Percentiles rank a stretch among this genome's conserved stretches.
These are phyloP conservation scores for Microcaecilia unicolor DNA, from an alignment of 2,797 vertebrate species.

Conservation along the genomic window DNA sequence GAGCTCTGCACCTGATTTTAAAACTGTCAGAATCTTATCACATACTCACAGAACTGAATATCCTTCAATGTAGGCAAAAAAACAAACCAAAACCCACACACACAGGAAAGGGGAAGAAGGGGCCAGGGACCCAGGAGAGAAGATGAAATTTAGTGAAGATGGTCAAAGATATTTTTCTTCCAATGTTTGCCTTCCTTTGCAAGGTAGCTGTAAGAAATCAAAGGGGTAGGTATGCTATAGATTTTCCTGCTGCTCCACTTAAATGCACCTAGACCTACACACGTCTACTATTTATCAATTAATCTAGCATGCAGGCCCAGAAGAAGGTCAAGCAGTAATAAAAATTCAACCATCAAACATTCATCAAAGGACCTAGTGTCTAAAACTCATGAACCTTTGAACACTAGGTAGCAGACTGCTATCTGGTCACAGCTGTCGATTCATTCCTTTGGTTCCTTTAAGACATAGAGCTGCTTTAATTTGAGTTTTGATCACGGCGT, in stretches of 20 bases:
- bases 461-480: no score
- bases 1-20: no score
- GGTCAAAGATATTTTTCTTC: no score
- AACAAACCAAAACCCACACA: no score
- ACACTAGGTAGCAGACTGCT: conserved; percentile 56
- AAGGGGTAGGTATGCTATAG: conserved; percentile 40
- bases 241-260: conserved; percentile 60
- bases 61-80: no score
- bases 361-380: conserved; percentile 64
- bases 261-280: conserved; percentile 47
- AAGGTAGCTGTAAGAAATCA: conserved; percentile 45
- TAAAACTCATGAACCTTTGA: conserved; percentile 64
- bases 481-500: no score
- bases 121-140: no score
- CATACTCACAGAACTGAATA: no score
- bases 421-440: conserved; percentile 46
- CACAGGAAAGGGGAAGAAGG: no score
- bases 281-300: conserved; percentile 69
- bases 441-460: conserved; percentile 46
- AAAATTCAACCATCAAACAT: conserved; percentile 71
- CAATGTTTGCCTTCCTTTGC: not conserved
- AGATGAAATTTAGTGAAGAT: no score
- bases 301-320: conserved; percentile 57
- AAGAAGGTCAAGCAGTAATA: conserved; percentile 57
- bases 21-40: no score